Percentiles rank a stretch among this genome's conserved stretches.
Conservation (phyloP, 2,113 vertebrate genomes). For the Numenius arquata region DNA sequence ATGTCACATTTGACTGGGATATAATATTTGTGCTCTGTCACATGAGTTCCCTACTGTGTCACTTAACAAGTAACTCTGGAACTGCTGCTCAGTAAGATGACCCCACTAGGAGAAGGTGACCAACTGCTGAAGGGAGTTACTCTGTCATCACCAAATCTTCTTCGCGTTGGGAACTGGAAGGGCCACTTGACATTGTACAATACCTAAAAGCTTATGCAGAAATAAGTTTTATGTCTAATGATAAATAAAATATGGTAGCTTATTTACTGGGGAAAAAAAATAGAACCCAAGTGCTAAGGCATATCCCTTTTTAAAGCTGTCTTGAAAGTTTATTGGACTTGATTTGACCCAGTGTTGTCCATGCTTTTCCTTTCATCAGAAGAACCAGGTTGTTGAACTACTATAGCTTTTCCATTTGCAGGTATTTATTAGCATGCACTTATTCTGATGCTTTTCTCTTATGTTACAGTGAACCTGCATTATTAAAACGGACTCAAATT, state of each 20-base stretch:
- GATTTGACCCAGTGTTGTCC: not conserved
- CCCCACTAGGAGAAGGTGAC: not conserved
- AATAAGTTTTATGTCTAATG: not conserved
- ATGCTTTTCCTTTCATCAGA: not conserved
- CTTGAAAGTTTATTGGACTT: not conserved
- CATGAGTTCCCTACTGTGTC: not conserved
- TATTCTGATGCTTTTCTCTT: not conserved
- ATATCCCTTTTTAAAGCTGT: not conserved
- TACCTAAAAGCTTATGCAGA: not conserved
- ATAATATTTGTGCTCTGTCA: not conserved
- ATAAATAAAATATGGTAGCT: not conserved
- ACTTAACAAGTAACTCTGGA: not conserved
- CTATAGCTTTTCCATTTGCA: not conserved
- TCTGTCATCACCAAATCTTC: not conserved
- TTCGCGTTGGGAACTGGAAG: not conserved
- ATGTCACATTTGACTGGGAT: not conserved
- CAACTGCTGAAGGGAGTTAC: not conserved
- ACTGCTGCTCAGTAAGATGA: not conserved
- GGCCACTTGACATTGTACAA: not conserved
- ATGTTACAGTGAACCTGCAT: not conserved
- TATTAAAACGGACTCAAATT: not conserved
- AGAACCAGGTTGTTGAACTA: not conserved
- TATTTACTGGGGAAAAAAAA: not conserved
- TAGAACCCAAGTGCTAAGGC: not conserved
- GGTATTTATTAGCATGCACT: not conserved